Evolutionary conservation across 2,113 vertebrate genomes (phyloP).

Genomic region (Bujurquina vittata): DNA sequence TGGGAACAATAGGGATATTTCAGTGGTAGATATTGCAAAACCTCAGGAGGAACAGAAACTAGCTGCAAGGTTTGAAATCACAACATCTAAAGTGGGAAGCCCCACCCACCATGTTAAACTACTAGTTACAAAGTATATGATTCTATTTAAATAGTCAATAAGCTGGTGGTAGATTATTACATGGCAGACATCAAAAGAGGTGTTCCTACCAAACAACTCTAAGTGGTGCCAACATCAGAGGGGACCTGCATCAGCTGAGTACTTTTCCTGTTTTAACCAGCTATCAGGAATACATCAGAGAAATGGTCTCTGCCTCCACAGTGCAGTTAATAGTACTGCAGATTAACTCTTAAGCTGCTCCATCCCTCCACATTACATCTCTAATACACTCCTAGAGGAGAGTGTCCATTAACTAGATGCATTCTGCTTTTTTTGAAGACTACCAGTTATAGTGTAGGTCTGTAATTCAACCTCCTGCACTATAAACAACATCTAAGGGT

Average conservation of each 20-base stretch:
- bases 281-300: conserved; percentile 26
- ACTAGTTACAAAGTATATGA: not conserved
- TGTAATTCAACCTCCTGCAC: conserved; percentile 11
- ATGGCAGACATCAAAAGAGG: not conserved
- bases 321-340: conserved; percentile 47
- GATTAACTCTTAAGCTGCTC: conserved; percentile 74
- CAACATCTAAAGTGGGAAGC: not conserved
- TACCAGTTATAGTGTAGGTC: not conserved
- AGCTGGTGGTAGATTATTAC: not conserved
- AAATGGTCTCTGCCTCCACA: conserved; percentile 24
- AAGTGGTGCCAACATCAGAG: conserved; percentile 13
- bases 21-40: not conserved
- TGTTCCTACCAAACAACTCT: not conserved
- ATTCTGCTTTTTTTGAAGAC: not conserved
- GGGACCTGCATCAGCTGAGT: not conserved
- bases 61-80: not conserved
- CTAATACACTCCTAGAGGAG: conserved; percentile 53
- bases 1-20: not conserved
- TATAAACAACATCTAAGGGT: not conserved
- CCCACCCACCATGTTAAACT: not conserved
- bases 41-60: conserved; percentile 4
- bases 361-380: conserved; percentile 53
- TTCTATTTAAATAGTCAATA: not conserved
- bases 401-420: conserved; percentile 53
- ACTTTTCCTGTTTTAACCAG: conserved; percentile 27